Evolutionary conservation across 2,888 invertebrate species (phyloP), one percentile per base, ranked within the genome.

Genomic region (Erebia palarica): DNA sequence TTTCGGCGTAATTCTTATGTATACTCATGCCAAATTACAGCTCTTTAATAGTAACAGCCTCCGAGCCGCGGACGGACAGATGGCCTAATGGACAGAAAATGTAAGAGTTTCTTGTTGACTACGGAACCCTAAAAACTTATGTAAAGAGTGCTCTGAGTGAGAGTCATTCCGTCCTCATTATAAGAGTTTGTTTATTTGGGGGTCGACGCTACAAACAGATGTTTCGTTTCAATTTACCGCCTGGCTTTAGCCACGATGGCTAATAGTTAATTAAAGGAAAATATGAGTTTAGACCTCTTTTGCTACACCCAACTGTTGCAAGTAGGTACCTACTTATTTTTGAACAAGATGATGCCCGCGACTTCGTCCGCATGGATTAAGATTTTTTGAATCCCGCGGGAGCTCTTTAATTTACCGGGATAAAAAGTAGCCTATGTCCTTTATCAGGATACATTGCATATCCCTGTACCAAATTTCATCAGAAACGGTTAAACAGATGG

Each of bases 231-330:
- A 70, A 73, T 71, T 71, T 73, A 63, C 68, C 59, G 61, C 13
- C 68, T 60, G 53, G 16, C 44, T 67, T 51, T 58, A 64, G 51
- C 60, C 53, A 14, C 76, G 72, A 71, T 3, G 53, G 65, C 27
- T 68, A 69, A 70, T 70, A 68, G 70, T 53, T 75, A 73, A 75
- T 75, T 75, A 71, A 75, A 71, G 69, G 71, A 73, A 74, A 73
- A 71, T 71, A 74, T 78, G 75, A 80, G 77, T 75, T 75, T 78
- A 47, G 57, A 77, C 72, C 76, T 71, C 69, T 80, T 79, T 80
- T 75, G 27, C 44, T 47, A 16, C 13, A 14, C 7, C 27, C 16
- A 51, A 51, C 18, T 61, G 18, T 4, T n/a, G 18, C 11, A 3
- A 21, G 11, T 47, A 47, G 44, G 14, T 10, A n/a, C 42, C 16